These are phyloP conservation scores for Synanthedon formicaeformis DNA, from an alignment of 2,888 invertebrate genomes.

Conservation along the genomic window DNA sequence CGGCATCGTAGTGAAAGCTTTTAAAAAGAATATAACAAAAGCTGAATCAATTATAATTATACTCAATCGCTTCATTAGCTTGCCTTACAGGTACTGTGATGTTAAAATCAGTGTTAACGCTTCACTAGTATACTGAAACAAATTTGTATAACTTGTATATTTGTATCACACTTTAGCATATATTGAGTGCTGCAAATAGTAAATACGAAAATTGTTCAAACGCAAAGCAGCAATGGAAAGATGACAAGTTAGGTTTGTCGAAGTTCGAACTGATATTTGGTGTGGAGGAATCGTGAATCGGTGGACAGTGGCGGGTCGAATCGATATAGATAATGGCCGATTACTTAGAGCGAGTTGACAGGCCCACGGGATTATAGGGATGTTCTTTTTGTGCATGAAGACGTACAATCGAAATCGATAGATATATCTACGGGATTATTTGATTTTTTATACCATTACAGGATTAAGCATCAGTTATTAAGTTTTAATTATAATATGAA, in stretches of 20 bases:
- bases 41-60: slow-evolving; percentile 20
- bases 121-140: background rate
- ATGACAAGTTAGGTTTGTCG: background rate
- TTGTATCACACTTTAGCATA: background rate
- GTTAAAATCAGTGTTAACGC: slow-evolving; percentile 12
- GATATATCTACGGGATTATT: no score
- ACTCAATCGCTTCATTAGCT: slow-evolving; percentile 19
- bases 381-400: slow-evolving; percentile 4
- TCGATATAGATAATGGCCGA: slow-evolving; percentile 51
- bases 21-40: slow-evolving; percentile 1
- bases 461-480: no score
- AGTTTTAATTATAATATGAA: no score
- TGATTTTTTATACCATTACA: no score
- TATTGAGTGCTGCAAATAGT: background rate
- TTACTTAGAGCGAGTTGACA: slow-evolving; percentile 49
- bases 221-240: background rate
- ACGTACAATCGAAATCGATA: background rate
- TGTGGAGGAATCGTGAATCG: slow-evolving; percentile 18
- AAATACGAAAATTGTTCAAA: background rate
- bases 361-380: slow-evolving; percentile 32
- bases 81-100: slow-evolving; percentile 15
- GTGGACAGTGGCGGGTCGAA: slow-evolving; percentile 27
- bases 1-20: no score
- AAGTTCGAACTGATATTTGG: slow-evolving; percentile 1
- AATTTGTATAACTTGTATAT: background rate